Evolutionary conservation across 2,113 vertebrate genomes (phyloP).

Genomic region (Pluvialis apricaria): DNA sequence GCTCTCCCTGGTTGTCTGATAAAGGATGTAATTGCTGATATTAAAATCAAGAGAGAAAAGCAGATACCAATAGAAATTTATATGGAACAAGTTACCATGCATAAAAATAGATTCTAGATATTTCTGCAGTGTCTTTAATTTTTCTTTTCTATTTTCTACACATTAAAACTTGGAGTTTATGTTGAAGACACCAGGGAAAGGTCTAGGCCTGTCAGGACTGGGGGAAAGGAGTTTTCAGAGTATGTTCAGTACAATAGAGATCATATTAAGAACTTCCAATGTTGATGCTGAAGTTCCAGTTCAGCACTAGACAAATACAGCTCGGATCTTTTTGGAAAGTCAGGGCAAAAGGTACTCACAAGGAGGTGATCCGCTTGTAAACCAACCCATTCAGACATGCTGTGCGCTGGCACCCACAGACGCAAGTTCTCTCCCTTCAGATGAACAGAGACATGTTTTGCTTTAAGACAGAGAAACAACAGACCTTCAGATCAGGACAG

Average conservation of each 20-base stretch:
- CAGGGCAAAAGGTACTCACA: neutral
- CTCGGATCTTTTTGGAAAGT: neutral
- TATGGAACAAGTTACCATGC: neutral
- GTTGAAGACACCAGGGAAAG: neutral
- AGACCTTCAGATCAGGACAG: neutral
- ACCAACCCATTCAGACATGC: neutral
- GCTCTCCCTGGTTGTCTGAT: neutral
- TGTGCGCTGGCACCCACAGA: neutral
- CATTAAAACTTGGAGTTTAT: neutral
- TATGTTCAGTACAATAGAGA: neutral
- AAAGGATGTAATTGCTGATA: neutral
- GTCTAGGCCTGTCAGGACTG: neutral
- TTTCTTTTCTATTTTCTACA: neutral
- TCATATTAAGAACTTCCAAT: neutral
- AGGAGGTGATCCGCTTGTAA: neutral
- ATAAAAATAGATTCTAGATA: neutral
- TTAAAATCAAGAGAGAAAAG: neutral
- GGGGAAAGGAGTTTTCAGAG: neutral
- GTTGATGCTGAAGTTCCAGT: neutral
- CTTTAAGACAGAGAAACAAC: neutral
- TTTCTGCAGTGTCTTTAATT: neutral
- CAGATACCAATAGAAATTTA: neutral
- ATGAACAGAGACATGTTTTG: neutral
- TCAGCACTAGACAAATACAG: neutral
- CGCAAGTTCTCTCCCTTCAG: neutral